phyloP scores from a whole-genome alignment of 2,888 invertebrate species.

The Luperina testacea region DNA sequence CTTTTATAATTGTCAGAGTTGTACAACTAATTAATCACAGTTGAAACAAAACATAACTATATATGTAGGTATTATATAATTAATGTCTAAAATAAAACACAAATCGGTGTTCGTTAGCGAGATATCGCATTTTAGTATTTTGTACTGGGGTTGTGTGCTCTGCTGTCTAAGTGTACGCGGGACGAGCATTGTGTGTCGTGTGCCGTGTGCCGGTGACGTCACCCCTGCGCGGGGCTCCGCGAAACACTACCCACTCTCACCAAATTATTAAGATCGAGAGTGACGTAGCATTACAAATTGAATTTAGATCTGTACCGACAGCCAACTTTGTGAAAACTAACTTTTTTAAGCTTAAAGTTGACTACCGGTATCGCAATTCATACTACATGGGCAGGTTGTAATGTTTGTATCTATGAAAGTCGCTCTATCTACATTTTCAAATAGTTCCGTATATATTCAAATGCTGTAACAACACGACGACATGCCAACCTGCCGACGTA shows the following conservation, averaged over 20 bases:
- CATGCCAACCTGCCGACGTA: constrained; percentile 47
- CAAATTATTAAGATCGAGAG: constrained; percentile 12
- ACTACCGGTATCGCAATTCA: constrained; percentile 17
- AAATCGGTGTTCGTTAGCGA: constrained; percentile 71
- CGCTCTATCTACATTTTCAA: constrained; percentile 32
- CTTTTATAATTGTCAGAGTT: constrained; percentile 90
- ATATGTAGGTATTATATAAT: constrained; percentile 78
- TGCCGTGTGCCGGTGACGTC: not conserved
- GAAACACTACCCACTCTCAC: constrained; percentile 18
- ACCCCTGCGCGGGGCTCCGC: constrained; percentile 12
- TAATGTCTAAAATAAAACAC: constrained; percentile 84
- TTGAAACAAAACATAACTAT: constrained; percentile 90
- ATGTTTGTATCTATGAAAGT: constrained; percentile 31
- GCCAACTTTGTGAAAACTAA: constrained; percentile 12
- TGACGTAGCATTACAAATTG: constrained; percentile 31
- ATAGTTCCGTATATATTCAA: constrained; percentile 15
- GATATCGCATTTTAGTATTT: constrained; percentile 69
- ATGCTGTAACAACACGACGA: constrained; percentile 28
- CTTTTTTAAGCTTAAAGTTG: constrained; percentile 8
- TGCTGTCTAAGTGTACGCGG: constrained; percentile 74
- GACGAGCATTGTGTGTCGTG: constrained; percentile 30
- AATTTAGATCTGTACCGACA: constrained; percentile 25
- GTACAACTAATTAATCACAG: constrained; percentile 91
- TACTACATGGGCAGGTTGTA: constrained; percentile 27
- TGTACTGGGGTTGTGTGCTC: constrained; percentile 88